A percentile compares a stretch with the other conserved stretches of the same genome.
phyloP scores from a whole-genome alignment of 2,797 vertebrate species.

The Ataeniobius toweri region DNA sequence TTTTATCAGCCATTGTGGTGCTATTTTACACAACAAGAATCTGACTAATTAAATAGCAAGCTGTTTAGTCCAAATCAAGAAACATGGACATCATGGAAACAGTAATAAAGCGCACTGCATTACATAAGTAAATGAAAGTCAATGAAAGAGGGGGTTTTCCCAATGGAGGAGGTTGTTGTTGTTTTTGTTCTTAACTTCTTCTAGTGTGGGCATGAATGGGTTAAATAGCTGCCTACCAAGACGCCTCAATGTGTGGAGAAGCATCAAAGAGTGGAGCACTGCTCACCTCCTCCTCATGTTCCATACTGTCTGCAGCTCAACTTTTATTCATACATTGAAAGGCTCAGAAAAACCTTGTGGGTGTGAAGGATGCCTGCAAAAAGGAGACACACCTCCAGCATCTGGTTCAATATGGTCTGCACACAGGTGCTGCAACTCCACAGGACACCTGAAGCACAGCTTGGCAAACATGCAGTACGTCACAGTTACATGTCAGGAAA shows the following conservation, averaged over 20 bases:
- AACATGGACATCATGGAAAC: slow-evolving; percentile 48
- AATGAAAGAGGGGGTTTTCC: slow-evolving; percentile 40
- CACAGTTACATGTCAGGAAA: slow-evolving; percentile 28
- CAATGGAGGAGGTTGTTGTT: slow-evolving; percentile 40
- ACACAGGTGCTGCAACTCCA: slow-evolving; percentile 41
- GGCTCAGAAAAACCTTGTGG: slow-evolving; percentile 44
- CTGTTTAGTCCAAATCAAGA: slow-evolving; percentile 26
- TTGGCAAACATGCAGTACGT: slow-evolving; percentile 8
- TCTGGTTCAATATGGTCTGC: slow-evolving; percentile 56
- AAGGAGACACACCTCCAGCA: slow-evolving; percentile 60
- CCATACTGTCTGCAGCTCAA: slow-evolving; percentile 61
- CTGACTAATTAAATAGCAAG: slow-evolving; percentile 30
- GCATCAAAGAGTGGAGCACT: slow-evolving; percentile 60
- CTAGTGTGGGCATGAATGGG: slow-evolving; percentile 76
- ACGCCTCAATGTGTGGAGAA: slow-evolving; percentile 33
- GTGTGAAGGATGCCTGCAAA: slow-evolving; percentile 40
- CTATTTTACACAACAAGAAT: slow-evolving; percentile 36
- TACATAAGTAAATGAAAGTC: slow-evolving; percentile 14
- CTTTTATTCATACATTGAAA: slow-evolving; percentile 58
- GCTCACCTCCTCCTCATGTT: slow-evolving; percentile 82
- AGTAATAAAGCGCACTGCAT: slow-evolving; percentile 17
- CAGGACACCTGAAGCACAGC: not conserved
- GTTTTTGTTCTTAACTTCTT: slow-evolving; percentile 50
- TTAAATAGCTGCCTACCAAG: slow-evolving; percentile 66
- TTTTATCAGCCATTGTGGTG: slow-evolving; percentile 15